Evolutionary conservation across 2,797 vertebrate genomes (phyloP), one percentile per base, ranked within the genome.

Genomic region (Peromyscus nudipes): DNA sequence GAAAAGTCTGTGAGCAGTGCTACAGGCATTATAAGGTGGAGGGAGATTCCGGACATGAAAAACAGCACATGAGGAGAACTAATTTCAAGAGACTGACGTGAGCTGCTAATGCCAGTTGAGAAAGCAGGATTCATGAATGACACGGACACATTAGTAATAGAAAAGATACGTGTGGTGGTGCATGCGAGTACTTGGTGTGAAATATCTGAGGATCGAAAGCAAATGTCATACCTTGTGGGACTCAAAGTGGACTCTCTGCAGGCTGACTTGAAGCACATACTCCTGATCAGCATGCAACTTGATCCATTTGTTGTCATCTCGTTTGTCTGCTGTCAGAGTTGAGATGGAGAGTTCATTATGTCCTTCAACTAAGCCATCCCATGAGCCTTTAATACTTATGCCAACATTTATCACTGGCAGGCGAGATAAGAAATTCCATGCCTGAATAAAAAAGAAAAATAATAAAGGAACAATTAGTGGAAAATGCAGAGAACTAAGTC

Each of bases 251-350:
- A 99, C 97, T 98, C 99, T 99, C 79, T 98, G 98, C 98, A 99
- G 98, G 4, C 98, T 98, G 98, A 99, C 99, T 98, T 99, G 99
- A 91, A 99, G 99, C 90, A 99, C 99, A 92, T 99, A 99, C 98
- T 99, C 99, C 98, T 99, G 99, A 98, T 99, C 99, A 40, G 99
- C 99, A 19, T 99, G 99, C 95, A 99, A 98, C 0, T 95, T 98
- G 98, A 99, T 98, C 99, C 99, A 99, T 96, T 98, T 99, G 98
- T 98, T 99, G 84, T 99, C 98, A 34, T 99, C 99, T 95, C 99
- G 98, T 1, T 98, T 94, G 97, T 98, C 98, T 40, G 98, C 90
- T 80, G 98, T 94, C 49, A 96, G 91, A 88, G 98, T 93, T 84
- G 99, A 99, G 43, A 99, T 96, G 69, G 95, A 97, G 1, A 98